phyloP scores from a whole-genome alignment of 2,888 invertebrate genomes.

The Thymelicus lineola region DNA sequence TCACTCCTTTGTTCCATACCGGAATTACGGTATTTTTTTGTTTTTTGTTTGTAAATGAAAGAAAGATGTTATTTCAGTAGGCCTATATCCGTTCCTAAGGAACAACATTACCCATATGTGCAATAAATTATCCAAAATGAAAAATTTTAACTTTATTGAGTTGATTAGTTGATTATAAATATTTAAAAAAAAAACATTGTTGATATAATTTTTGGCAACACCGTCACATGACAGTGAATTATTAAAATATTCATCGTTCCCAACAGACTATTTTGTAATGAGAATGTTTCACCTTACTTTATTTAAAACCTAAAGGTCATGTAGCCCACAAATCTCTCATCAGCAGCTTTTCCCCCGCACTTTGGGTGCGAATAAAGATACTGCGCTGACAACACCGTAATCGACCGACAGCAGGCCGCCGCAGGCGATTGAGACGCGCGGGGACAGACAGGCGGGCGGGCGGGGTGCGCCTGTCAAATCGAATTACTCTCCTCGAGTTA shows the following conservation, averaged over 20 bases:
- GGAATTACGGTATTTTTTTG: too few relatives aligned
- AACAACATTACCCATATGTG: too few relatives aligned
- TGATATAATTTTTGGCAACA: background rate
- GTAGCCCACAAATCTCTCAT: slow-evolving; percentile 10
- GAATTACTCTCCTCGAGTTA: slow-evolving; percentile 62
- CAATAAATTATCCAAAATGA: too few relatives aligned
- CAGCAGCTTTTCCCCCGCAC: slow-evolving; percentile 23
- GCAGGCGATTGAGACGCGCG: slow-evolving; percentile 45
- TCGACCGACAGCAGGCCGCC: slow-evolving; percentile 67
- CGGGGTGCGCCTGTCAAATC: slow-evolving; percentile 68
- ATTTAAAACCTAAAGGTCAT: slow-evolving; percentile 13
- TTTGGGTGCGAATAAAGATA: slow-evolving; percentile 47
- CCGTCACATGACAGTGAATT: background rate
- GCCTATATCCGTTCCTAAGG: too few relatives aligned
- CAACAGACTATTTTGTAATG: background rate
- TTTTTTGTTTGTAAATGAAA: too few relatives aligned
- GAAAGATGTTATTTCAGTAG: too few relatives aligned
- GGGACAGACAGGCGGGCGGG: slow-evolving; percentile 58
- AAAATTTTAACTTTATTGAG: too few relatives aligned
- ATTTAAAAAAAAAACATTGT: background rate
- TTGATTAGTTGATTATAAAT: background rate
- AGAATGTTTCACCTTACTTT: background rate
- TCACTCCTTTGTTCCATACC: too few relatives aligned
- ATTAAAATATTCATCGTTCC: background rate
- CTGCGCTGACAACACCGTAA: slow-evolving; percentile 63